A percentile compares a stretch with the other conserved stretches of the same genome.
These are phyloP conservation scores for Onychomys leucogaster DNA, from an alignment of 2,797 vertebrate species.

Conservation along the genomic window DNA sequence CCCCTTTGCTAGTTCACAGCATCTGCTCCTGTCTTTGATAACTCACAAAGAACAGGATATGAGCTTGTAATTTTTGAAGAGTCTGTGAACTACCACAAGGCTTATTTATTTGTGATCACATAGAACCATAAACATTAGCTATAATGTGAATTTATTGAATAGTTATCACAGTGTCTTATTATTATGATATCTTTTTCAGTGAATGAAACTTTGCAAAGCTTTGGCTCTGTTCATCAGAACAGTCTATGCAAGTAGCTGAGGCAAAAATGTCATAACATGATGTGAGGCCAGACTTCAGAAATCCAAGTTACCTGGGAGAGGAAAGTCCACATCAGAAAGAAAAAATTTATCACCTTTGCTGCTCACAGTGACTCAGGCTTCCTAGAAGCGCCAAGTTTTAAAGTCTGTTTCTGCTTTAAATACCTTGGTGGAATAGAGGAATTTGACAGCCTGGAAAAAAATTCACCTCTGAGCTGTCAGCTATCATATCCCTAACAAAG, in stretches of 20 bases:
- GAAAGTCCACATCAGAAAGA: constrained; percentile 33
- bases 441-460: constrained; percentile 42
- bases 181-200: constrained; percentile 61
- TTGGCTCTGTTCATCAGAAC: not conserved
- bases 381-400: constrained; percentile 31
- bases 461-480: constrained; percentile 20
- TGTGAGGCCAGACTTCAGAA: constrained; percentile 54
- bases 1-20: not conserved
- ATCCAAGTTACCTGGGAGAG: constrained; percentile 54
- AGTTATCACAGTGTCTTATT: not conserved
- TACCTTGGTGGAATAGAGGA: not conserved
- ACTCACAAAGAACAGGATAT: not conserved
- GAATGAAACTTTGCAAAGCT: constrained; percentile 67
- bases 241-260: not conserved
- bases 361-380: constrained; percentile 27
- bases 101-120: not conserved
- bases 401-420: constrained; percentile 49
- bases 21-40: not conserved
- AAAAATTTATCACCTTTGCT: not conserved
- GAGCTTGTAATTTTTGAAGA: not conserved
- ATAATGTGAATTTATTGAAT: not conserved
- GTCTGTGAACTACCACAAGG: not conserved
- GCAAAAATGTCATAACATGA: constrained; percentile 25
- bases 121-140: not conserved
- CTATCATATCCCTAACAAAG: not conserved